A percentile compares a stretch with the other conserved stretches of the same genome.
Evolutionary conservation across 2,797 vertebrate genomes (phyloP).

Genomic region (Lepus oiostolus): DNA sequence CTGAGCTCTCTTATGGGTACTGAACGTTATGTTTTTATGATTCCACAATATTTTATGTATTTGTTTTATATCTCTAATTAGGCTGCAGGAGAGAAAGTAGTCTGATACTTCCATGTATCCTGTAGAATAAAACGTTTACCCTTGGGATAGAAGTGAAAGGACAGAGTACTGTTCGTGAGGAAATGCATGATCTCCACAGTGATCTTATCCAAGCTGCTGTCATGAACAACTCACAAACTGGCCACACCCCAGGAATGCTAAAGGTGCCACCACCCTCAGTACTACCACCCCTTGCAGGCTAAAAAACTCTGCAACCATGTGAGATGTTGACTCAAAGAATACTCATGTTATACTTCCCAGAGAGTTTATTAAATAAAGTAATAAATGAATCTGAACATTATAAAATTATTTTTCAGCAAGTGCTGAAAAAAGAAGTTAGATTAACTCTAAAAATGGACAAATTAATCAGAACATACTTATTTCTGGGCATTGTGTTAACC

Average conservation of each 20-base stretch:
- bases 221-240: neutral
- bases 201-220: neutral
- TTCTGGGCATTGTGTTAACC: neutral
- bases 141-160: constrained; percentile 37
- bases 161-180: constrained; percentile 9
- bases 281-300: neutral
- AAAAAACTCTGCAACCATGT: neutral
- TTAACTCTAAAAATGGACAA: constrained; percentile 24
- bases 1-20: neutral
- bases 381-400: neutral
- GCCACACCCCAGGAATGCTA: neutral
- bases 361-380: constrained; percentile 14
- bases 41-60: constrained; percentile 44
- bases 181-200: constrained; percentile 2
- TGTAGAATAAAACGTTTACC: constrained; percentile 24
- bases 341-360: constrained; percentile 37
- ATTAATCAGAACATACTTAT: constrained; percentile 7
- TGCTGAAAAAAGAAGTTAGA: neutral
- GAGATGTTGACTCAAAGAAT: neutral
- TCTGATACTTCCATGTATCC: neutral
- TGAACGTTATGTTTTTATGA: constrained; percentile 2
- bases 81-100: neutral
- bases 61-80: constrained; percentile 6
- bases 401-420: constrained; percentile 7
- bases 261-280: neutral